phyloP scores from a whole-genome alignment of 2,113 vertebrate genomes.

The Anolis carolinensis region DNA sequence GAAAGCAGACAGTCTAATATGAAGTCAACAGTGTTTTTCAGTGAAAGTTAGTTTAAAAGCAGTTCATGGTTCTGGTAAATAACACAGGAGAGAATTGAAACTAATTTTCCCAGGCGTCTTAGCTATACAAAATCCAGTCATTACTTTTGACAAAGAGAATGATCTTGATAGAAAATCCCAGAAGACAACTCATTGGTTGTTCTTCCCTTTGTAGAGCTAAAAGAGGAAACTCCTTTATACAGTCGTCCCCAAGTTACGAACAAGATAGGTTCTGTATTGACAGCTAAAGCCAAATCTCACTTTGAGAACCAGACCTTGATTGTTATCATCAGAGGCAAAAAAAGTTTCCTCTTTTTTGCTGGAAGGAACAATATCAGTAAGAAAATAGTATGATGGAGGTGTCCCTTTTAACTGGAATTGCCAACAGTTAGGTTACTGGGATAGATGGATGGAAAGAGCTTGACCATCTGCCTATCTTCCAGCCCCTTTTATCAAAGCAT shows the following conservation, averaged over 20 bases:
- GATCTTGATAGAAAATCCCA: background rate
- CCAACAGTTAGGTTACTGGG: too few species aligned
- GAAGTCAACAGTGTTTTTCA: constrained; percentile 19
- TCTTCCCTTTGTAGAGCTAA: background rate
- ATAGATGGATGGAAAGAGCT: background rate
- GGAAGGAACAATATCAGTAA: background rate
- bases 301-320: background rate
- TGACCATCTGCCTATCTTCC: background rate
- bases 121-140: background rate
- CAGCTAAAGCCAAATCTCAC: too few species aligned
- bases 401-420: background rate
- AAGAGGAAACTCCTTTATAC: background rate
- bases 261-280: too few species aligned
- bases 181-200: background rate
- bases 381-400: background rate
- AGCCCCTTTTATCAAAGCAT: background rate
- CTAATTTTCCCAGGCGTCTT: background rate
- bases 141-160: background rate
- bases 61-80: background rate
- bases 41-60: background rate
- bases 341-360: background rate
- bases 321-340: background rate
- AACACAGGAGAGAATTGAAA: background rate
- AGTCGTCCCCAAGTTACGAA: too few species aligned
- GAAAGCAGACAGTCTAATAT: background rate